Conservation (phyloP, 64 coral and sea anemone genomes). For the Stylophora pistillata region DNA sequence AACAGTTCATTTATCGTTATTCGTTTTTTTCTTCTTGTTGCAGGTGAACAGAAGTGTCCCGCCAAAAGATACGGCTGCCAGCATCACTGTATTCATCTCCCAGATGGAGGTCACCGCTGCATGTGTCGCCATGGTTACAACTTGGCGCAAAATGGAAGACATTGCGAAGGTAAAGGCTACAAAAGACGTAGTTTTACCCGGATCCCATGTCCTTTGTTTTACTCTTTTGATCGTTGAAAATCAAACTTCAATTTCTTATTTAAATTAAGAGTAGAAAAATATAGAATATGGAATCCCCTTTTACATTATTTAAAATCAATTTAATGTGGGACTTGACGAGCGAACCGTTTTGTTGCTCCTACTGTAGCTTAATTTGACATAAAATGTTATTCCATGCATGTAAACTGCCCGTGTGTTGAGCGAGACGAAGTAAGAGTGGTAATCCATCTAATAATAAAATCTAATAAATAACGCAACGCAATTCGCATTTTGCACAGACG, state of each 20-base stretch:
- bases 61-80: conserved; percentile 74
- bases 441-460: too few relatives aligned
- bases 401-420: too few relatives aligned
- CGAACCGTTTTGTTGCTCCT: too few relatives aligned
- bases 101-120: conserved; percentile 77
- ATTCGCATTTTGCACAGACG: conserved; percentile 11
- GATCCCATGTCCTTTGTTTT: neutral
- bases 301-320: too few relatives aligned
- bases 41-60: conserved; percentile 9
- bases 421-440: too few relatives aligned
- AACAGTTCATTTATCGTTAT: too few relatives aligned
- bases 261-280: too few relatives aligned
- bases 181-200: neutral
- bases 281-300: too few relatives aligned
- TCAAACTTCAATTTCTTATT: too few relatives aligned
- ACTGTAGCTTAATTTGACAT: too few relatives aligned
- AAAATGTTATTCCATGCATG: too few relatives aligned
- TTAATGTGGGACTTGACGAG: too few relatives aligned
- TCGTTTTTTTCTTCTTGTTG: neutral
- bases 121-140: conserved; percentile 69
- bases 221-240: neutral
- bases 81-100: conserved; percentile 70
- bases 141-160: conserved; percentile 74
- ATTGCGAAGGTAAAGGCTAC: conserved; percentile 69
- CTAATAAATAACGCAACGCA: neutral